These are phyloP conservation scores for Sebastolobus alascanus DNA, from an alignment of 2,797 vertebrate genomes.

Conservation along the genomic window DNA sequence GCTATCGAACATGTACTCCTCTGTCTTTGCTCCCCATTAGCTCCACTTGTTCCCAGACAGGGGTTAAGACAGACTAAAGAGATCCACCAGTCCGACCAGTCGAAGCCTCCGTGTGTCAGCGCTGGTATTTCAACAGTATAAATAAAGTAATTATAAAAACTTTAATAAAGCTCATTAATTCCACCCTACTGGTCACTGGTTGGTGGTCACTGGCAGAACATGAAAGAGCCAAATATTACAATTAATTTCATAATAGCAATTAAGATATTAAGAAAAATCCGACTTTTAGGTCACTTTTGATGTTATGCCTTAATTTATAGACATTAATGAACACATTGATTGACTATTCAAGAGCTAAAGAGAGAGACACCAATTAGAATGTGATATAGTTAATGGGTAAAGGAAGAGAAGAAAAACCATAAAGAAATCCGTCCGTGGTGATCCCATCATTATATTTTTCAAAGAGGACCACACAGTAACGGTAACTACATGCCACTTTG, in stretches of 20 bases:
- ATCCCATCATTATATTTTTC: slow-evolving; percentile 77
- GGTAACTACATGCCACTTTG: slow-evolving; percentile 77
- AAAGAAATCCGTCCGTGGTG: slow-evolving; percentile 44
- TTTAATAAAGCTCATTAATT: slow-evolving; percentile 38
- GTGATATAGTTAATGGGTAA: slow-evolving; percentile 56
- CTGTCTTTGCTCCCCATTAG: slow-evolving; percentile 86
- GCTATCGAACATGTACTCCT: slow-evolving; percentile 75
- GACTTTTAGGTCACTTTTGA: slow-evolving; percentile 66
- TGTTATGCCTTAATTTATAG: slow-evolving; percentile 68
- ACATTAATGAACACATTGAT: slow-evolving; percentile 75
- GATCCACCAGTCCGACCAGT: slow-evolving; percentile 78
- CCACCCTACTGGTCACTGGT: slow-evolving; percentile 34
- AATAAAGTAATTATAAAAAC: slow-evolving; percentile 27
- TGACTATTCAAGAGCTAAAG: slow-evolving; percentile 48
- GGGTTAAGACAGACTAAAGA: slow-evolving; percentile 86
- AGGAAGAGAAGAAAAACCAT: slow-evolving; percentile 26
- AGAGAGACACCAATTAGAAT: slow-evolving; percentile 61
- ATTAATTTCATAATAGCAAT: slow-evolving; percentile 80
- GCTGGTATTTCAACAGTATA: slow-evolving; percentile 76
- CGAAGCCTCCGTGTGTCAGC: slow-evolving; percentile 74
- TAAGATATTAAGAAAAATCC: slow-evolving; percentile 72
- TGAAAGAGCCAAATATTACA: slow-evolving; percentile 80
- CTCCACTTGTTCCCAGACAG: slow-evolving; percentile 84
- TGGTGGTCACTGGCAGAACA: slow-evolving; percentile 37
- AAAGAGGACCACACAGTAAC: slow-evolving; percentile 56